Conservation (phyloP, 1,140 invertebrate species). For the Reticulitermes speratus region DNA sequence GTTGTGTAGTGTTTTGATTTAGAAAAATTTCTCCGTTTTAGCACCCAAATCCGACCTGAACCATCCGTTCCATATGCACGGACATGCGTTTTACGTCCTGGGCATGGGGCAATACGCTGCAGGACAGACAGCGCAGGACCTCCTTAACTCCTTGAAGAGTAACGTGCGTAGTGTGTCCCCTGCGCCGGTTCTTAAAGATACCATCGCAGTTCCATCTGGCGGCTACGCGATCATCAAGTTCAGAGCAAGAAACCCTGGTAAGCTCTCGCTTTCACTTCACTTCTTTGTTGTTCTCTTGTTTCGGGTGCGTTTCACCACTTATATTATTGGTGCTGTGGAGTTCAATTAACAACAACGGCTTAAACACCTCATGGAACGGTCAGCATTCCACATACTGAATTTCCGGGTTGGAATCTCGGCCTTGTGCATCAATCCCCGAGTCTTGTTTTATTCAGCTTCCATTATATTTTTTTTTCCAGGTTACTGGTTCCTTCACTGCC, state of each 20-base stretch:
- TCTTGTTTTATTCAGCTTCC: no score
- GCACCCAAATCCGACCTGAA: slow-evolving; percentile 23
- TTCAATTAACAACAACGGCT: no score
- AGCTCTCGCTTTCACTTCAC: background rate
- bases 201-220: slow-evolving; percentile 55
- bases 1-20: no score
- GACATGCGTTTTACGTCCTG: slow-evolving; percentile 45
- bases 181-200: slow-evolving; percentile 54
- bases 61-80: slow-evolving; percentile 48
- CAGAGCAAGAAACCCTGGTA: slow-evolving; percentile 51
- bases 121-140: background rate
- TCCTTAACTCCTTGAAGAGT: slow-evolving; percentile 6
- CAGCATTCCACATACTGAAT: no score
- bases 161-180: slow-evolving; percentile 34
- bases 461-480: background rate
- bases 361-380: no score
- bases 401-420: no score
- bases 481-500: slow-evolving; percentile 52
- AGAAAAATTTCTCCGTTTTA: no score
- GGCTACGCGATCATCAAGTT: slow-evolving; percentile 55
- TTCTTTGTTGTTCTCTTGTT: no score
- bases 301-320: no score
- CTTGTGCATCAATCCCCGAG: no score
- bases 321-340: no score
- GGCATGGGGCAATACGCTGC: slow-evolving; percentile 30